A percentile compares a stretch with the other conserved stretches of the same genome.
These are phyloP conservation scores for Sarcophaga bullata DNA, from an alignment of 1,140 invertebrate species.

Conservation along the genomic window DNA sequence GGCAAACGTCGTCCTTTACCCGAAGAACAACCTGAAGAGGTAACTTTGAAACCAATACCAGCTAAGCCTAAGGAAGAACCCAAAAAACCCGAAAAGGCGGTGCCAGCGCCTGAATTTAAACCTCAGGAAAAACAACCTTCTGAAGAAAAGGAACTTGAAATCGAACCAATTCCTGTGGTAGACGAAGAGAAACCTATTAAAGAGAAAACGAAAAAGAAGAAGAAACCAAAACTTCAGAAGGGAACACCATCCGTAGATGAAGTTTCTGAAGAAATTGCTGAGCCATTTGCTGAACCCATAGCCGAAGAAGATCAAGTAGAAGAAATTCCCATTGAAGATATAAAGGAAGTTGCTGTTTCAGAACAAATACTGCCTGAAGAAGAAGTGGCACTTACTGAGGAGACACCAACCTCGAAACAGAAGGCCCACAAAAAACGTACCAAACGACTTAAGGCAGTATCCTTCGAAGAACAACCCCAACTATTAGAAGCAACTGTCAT, in stretches of 20 bases:
- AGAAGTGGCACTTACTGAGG: constrained; percentile 55
- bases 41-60: constrained; percentile 68
- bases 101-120: constrained; percentile 57
- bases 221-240: constrained; percentile 61
- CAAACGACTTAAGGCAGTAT: constrained; percentile 58
- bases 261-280: constrained; percentile 57
- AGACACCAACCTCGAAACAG: constrained; percentile 54
- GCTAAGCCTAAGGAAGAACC: constrained; percentile 57
- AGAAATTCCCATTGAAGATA: constrained; percentile 57
- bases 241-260: constrained; percentile 61
- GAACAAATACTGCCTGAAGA: constrained; percentile 59
- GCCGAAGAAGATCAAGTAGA: constrained; percentile 65
- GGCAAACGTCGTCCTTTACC: constrained; percentile 63
- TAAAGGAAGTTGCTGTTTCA: constrained; percentile 57
- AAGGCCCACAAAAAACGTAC: constrained; percentile 64
- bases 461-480: constrained; percentile 59
- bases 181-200: constrained; percentile 51
- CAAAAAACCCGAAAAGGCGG: constrained; percentile 54
- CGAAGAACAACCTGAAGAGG: constrained; percentile 66
- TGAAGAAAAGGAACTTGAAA: constrained; percentile 54
- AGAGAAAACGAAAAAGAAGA: constrained; percentile 63
- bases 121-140: constrained; percentile 54
- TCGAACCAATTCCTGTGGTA: constrained; percentile 55
- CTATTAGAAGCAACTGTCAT: constrained; percentile 56
- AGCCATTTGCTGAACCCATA: constrained; percentile 60